Evolutionary conservation across 2,888 invertebrate species (phyloP).

Genomic region (Pollenia amentaria): DNA sequence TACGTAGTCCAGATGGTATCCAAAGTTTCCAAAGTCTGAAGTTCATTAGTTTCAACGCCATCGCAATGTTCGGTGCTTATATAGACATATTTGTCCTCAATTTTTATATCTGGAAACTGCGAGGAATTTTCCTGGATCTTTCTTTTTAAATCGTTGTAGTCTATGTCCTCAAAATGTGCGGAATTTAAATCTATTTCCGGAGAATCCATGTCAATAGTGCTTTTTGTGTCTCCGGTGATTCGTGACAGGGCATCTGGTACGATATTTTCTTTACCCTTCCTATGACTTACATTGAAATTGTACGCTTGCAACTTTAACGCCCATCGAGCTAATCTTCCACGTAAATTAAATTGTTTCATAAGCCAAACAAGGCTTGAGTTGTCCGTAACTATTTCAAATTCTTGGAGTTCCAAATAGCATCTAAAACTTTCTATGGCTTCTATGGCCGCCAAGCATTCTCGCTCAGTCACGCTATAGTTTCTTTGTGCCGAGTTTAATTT

Average conservation of each 20-base stretch:
- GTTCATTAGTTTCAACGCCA: too few species aligned
- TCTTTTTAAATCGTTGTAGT: not conserved
- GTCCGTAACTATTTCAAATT: slow-evolving; percentile 26
- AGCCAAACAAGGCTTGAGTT: slow-evolving; percentile 31
- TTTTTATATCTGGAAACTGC: not conserved
- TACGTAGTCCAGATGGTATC: too few species aligned
- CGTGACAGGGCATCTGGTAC: slow-evolving; percentile 27
- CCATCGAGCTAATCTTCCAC: slow-evolving; percentile 22
- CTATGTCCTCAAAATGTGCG: not conserved
- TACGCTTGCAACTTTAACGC: slow-evolving; percentile 22
- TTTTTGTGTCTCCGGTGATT: slow-evolving; percentile 1
- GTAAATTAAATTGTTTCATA: slow-evolving; percentile 16
- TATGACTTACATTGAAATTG: slow-evolving; percentile 14
- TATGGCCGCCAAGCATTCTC: slow-evolving; percentile 24
- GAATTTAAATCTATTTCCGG: slow-evolving; percentile 1
- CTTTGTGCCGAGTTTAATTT: slow-evolving; percentile 30
- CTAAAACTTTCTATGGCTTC: slow-evolving; percentile 23
- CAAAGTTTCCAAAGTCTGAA: too few species aligned
- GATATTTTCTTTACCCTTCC: slow-evolving; percentile 42
- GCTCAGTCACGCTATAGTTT: slow-evolving; percentile 21
- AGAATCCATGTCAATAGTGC: not conserved
- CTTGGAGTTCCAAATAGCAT: slow-evolving; percentile 39
- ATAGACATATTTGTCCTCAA: too few species aligned
- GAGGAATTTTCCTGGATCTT: not conserved
- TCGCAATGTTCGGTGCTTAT: too few species aligned